Conservation (phyloP, 2,888 invertebrate species). For the Tachystola acroxantha region DNA sequence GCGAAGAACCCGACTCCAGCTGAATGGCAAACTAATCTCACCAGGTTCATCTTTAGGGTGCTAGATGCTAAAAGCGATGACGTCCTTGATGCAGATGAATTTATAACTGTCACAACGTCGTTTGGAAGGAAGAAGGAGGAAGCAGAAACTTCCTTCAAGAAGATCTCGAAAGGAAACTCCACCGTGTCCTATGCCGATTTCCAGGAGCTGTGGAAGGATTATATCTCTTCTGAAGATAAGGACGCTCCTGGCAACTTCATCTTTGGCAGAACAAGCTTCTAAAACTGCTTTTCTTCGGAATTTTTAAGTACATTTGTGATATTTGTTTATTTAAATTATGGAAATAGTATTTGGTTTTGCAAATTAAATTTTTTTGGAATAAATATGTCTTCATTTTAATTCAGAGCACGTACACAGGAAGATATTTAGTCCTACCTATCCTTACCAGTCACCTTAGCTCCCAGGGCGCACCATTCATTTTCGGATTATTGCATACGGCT, state of each 20-base stretch:
- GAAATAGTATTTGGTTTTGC: background rate
- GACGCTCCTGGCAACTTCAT: background rate
- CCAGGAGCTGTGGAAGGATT: conserved; percentile 82
- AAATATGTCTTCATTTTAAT: no score
- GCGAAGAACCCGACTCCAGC: background rate
- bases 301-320: background rate
- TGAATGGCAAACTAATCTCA: background rate
- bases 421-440: no score
- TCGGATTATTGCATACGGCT: no score
- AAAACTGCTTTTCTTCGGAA: background rate
- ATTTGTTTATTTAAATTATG: background rate
- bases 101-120: background rate
- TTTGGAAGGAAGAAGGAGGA: background rate
- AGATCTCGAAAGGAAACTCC: background rate
- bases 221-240: conserved; percentile 55
- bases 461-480: no score
- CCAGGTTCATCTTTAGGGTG: background rate
- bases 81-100: background rate
- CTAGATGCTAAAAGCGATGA: no score
- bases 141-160: conserved; percentile 45
- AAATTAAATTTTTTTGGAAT: background rate
- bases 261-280: background rate
- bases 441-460: no score
- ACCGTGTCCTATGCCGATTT: background rate
- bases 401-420: no score